Evolutionary conservation across 2,888 invertebrate species (phyloP).

Genomic region (Didymodactylos carnosus): DNA sequence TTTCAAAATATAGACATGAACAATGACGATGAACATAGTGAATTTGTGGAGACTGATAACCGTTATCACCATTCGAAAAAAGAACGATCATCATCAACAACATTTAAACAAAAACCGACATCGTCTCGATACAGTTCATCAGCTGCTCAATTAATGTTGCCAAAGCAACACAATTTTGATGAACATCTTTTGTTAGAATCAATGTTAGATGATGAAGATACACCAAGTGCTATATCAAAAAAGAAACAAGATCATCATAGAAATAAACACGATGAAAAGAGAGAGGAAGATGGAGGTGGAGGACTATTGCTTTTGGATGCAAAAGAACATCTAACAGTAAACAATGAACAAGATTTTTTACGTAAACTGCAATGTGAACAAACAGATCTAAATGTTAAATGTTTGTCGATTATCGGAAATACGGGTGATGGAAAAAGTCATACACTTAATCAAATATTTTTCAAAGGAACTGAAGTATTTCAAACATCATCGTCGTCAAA

Average conservation of each 20-base stretch:
- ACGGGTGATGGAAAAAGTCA: slow-evolving; percentile 63
- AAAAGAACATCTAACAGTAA: background rate
- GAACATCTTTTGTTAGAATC: background rate
- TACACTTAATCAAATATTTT: slow-evolving; percentile 54
- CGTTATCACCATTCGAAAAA: too few relatives aligned
- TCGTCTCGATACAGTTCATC: too few relatives aligned
- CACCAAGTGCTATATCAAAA: background rate
- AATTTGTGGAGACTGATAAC: too few relatives aligned
- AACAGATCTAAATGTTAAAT: slow-evolving; percentile 42
- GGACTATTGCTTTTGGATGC: background rate
- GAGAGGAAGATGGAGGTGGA: background rate
- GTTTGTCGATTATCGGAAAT: slow-evolving; percentile 62
- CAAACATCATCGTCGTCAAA: slow-evolving; percentile 47
- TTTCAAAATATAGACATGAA: too few relatives aligned
- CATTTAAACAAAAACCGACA: too few relatives aligned
- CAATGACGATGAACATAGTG: too few relatives aligned
- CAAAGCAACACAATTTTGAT: too few relatives aligned
- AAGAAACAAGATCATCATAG: background rate
- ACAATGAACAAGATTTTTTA: background rate
- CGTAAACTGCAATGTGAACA: background rate
- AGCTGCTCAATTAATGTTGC: too few relatives aligned
- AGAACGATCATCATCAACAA: too few relatives aligned
- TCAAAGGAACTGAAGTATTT: slow-evolving; percentile 45
- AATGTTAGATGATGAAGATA: background rate
- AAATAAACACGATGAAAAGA: background rate